Evolutionary conservation across 2,888 invertebrate genomes (phyloP), one percentile per base, ranked within the genome.

Genomic region (Punctoribates punctum): DNA sequence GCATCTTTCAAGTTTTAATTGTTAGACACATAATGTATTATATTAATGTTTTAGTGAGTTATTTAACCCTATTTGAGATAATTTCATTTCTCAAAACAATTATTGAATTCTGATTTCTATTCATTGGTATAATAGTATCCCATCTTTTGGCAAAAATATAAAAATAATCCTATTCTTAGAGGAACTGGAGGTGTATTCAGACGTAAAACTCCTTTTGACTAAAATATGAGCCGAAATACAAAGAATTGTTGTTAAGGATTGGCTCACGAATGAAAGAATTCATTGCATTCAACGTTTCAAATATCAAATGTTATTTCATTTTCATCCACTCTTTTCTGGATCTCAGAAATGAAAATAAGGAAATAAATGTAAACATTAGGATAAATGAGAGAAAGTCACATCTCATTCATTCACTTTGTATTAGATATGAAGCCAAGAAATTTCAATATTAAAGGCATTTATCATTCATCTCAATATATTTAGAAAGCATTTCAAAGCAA

Each of bases 301-400:
- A 54, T 54, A 54, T 54, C n/a, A 54, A 54, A 54, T n/a, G 20
- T 54, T 54, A n/a, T 54, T 54, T 54, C 54, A 20, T 20, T 62
- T 23, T 25, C n/a, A 62, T 62, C 62, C 62, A 62, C 62, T 54
- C 54, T 62, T 62, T 62, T 15, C 62, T 13, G n/a, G 29, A 1
- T 27, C 20, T 62, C 29, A 62, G 4, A 29, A 62, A 62, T 62
- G 29, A 62, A 62, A 62, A 62, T 62, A 62, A 62, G 62, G 62
- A 27, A 62, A 62, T 29, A 27, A 29, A 62, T 62, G 62, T 13
- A 62, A 29, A 62, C 25, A 27, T 62, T 9, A 62, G 29, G 20
- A 54, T 54, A 54, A 54, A 54, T 20, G 54, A n/a, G 2, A 20
- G n/a, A 54, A 48, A 48, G 15, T 17, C 15, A 17, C 48, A 11